Percentiles rank a stretch among this genome's conserved stretches.
phyloP scores from a whole-genome alignment of 2,888 invertebrate genomes.

The Dryadula phaetusa region DNA sequence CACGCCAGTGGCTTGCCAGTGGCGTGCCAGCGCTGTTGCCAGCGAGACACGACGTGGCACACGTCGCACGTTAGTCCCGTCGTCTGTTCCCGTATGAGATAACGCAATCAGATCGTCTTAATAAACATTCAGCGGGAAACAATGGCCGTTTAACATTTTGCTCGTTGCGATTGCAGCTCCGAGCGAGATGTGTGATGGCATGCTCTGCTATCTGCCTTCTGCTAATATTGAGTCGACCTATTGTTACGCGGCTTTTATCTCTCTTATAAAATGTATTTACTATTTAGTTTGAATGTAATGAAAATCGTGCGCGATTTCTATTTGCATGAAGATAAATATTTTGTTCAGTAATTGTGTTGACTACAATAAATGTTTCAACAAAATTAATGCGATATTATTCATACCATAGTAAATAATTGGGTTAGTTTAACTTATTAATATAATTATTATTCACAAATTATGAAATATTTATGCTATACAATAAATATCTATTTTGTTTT shows the following conservation, averaged over 20 bases:
- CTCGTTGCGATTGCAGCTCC: conserved; percentile 58
- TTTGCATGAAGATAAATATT: conserved; percentile 27
- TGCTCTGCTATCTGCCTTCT: conserved; percentile 56
- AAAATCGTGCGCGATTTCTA: conserved; percentile 23
- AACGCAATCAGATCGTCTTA: conserved; percentile 81
- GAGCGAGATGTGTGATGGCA: conserved; percentile 59
- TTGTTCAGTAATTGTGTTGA: neutral
- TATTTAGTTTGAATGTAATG: conserved; percentile 22
- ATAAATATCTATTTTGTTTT: neutral
- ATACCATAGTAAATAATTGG: neutral
- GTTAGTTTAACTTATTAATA: neutral
- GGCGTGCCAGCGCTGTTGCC: conserved; percentile 40
- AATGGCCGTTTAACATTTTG: conserved; percentile 74
- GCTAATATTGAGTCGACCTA: conserved; percentile 62
- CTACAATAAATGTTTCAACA: neutral
- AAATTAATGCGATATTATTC: neutral
- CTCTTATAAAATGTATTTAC: conserved; percentile 27
- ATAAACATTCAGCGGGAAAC: conserved; percentile 80
- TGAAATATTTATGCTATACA: neutral
- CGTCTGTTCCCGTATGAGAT: conserved; percentile 73
- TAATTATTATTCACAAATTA: neutral
- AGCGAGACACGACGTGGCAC: conserved; percentile 59
- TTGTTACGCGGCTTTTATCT: conserved; percentile 54
- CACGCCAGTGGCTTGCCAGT: conserved; percentile 44
- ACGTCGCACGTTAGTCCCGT: conserved; percentile 76